Evolutionary conservation across 2,888 invertebrate species (phyloP).

Genomic region (Dromius quadrimaculatus): DNA sequence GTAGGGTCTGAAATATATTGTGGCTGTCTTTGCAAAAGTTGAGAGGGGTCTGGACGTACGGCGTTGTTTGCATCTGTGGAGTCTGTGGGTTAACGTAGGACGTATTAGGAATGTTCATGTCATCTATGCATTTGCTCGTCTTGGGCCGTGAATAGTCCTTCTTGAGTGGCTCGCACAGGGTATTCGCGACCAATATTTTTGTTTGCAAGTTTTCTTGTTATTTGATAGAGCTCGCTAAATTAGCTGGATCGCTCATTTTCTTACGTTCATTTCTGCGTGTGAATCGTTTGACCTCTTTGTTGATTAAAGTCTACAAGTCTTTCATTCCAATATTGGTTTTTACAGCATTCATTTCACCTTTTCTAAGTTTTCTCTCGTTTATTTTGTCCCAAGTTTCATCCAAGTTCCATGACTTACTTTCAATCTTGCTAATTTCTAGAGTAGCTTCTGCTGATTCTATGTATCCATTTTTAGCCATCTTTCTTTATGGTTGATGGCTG

Average conservation of each 20-base stretch:
- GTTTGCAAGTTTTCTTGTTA: not conserved
- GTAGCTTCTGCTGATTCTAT: not conserved
- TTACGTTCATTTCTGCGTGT: not conserved
- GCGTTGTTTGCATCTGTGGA: not conserved
- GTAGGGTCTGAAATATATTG: too few relatives aligned
- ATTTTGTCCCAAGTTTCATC: not conserved
- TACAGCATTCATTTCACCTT: not conserved
- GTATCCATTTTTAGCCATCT: not conserved
- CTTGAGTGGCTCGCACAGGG: not conserved
- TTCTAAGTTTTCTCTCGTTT: not conserved
- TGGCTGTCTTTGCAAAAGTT: too few relatives aligned
- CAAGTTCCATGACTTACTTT: not conserved
- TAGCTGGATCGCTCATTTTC: not conserved
- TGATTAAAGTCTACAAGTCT: not conserved
- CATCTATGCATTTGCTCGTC: not conserved
- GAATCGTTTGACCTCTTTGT: not conserved
- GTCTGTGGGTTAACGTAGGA: not conserved
- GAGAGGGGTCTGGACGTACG: too few relatives aligned
- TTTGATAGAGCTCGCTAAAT: not conserved
- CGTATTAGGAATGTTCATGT: not conserved
- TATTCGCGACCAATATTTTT: not conserved
- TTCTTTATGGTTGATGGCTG: not conserved
- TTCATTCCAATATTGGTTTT: not conserved
- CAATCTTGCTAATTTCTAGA: not conserved
- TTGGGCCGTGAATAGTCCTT: not conserved